Percentiles rank a stretch among this genome's conserved stretches.
Evolutionary conservation across 2,113 vertebrate genomes (phyloP).

Genomic region (Cygnus buccinator): DNA sequence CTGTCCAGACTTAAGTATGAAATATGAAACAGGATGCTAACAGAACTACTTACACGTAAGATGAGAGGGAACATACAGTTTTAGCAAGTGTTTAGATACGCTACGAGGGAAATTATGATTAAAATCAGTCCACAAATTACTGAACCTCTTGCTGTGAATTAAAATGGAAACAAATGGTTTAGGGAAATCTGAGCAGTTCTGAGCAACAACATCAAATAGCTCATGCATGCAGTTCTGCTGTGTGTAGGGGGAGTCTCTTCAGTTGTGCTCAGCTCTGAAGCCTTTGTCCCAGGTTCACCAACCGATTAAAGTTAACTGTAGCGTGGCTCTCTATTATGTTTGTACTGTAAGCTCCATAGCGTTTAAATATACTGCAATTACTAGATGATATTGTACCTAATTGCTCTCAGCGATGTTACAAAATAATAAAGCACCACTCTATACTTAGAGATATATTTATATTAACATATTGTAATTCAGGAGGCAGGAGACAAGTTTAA

Average conservation of each 20-base stretch:
- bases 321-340: neutral
- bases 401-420: neutral
- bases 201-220: neutral
- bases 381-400: neutral
- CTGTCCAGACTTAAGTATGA: neutral
- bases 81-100: neutral
- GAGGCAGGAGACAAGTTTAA: neutral
- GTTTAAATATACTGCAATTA: neutral
- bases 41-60: neutral
- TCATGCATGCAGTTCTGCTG: neutral
- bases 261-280: neutral
- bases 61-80: neutral
- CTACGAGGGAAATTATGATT: neutral
- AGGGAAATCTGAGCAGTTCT: neutral
- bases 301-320: neutral
- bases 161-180: constrained; percentile 8
- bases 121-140: constrained; percentile 11
- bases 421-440: neutral
- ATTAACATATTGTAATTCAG: neutral
- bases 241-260: neutral
- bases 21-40: neutral
- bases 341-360: neutral
- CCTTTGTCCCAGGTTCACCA: neutral
- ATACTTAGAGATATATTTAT: neutral
- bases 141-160: neutral